Evolutionary conservation across 2,888 invertebrate genomes (phyloP).

Genomic region (Elegia similella): DNA sequence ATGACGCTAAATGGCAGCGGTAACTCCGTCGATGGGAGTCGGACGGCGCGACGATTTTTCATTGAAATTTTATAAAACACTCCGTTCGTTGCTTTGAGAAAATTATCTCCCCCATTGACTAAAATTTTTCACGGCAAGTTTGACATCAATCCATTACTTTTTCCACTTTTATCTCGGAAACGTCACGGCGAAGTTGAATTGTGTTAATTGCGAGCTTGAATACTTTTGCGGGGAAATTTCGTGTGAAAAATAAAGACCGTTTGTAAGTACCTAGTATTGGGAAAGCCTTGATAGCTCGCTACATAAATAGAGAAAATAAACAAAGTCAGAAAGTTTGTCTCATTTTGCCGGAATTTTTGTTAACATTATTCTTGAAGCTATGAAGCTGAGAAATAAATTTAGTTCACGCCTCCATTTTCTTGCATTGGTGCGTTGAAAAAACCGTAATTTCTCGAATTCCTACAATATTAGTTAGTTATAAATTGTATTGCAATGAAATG

Average conservation of each 20-base stretch:
- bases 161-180: conserved; percentile 69
- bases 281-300: neutral
- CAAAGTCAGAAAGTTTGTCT: too few relatives aligned
- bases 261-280: neutral
- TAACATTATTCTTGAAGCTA: too few relatives aligned
- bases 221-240: conserved; percentile 54
- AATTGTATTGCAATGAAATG: too few relatives aligned
- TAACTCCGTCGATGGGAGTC: conserved; percentile 39
- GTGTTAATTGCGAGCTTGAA: conserved; percentile 67
- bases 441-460: too few relatives aligned
- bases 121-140: conserved; percentile 77
- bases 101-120: conserved; percentile 78
- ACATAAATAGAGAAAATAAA: neutral
- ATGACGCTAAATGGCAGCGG: conserved; percentile 60
- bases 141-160: conserved; percentile 77
- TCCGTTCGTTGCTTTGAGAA: conserved; percentile 56
- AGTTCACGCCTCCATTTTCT: too few relatives aligned
- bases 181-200: conserved; percentile 63
- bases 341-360: too few relatives aligned
- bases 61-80: conserved; percentile 69
- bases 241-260: conserved; percentile 34
- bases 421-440: too few relatives aligned
- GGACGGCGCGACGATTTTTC: conserved; percentile 60
- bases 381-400: too few relatives aligned
- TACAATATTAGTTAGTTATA: too few relatives aligned